phyloP scores from a whole-genome alignment of 2,113 vertebrate genomes.

The Hystrix cristata region DNA sequence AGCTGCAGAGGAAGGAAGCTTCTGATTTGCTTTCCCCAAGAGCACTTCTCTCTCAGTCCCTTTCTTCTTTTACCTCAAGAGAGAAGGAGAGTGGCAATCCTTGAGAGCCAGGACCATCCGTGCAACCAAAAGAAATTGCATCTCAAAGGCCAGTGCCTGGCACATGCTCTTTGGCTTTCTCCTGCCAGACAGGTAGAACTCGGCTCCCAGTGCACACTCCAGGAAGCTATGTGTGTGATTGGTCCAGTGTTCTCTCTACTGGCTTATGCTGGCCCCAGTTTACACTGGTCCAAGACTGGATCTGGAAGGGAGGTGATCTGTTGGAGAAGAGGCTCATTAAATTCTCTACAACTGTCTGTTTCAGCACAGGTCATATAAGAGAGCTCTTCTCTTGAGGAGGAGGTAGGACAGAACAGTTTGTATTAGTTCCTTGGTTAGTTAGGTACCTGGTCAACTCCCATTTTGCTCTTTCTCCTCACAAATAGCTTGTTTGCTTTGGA shows the following conservation, averaged over 20 bases:
- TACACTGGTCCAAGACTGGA: too few species aligned
- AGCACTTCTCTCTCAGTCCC: neutral
- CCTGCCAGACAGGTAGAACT: too few species aligned
- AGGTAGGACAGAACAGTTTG: neutral
- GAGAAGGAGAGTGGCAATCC: rapidly evolving
- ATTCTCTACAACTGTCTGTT: neutral
- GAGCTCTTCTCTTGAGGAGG: neutral
- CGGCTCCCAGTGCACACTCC: rapidly evolving
- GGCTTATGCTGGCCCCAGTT: neutral
- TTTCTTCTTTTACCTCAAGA: neutral
- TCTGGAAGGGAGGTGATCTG: neutral
- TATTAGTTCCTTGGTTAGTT: neutral
- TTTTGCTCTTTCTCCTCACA: neutral
- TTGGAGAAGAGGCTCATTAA: neutral
- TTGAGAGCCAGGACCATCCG: neutral
- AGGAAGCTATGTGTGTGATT: neutral
- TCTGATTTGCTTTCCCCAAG: neutral
- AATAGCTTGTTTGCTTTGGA: neutral
- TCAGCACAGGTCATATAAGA: neutral
- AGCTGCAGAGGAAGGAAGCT: neutral
- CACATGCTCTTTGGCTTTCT: neutral
- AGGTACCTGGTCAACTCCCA: neutral
- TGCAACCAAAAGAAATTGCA: neutral
- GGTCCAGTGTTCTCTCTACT: neutral
- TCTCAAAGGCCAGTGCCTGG: neutral